Base-by-base conservation (phyloP, 2,113 vertebrate species). In the Pimephales promelas region DNA sequence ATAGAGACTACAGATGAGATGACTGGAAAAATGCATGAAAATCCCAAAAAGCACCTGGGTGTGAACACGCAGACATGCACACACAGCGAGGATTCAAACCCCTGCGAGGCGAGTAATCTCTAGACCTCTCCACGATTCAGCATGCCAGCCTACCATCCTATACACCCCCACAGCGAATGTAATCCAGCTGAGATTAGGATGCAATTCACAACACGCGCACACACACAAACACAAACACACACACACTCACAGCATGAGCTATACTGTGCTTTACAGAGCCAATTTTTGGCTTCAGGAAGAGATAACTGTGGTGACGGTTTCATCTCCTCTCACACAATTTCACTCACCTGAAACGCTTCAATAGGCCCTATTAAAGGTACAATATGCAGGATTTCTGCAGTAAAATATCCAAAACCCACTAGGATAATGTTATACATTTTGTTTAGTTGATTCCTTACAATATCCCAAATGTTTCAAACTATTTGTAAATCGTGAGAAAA, bases 151-250 rank as follows among this genome's bases (percentile, higher is more conserved):
- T 34, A 76, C 74, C 74, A 54, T 34, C 73, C 26, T 57, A 75
- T 75, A 76, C 74, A 76, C 74, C 74, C 72, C 74, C 74, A 76
- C 52, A n/a, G 74, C 1, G 74, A 76, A 76, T 57, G 74, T 76
- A 76, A 56, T 76, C 74, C 74, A 76, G 52, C 74, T 40, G 74
- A 76, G 74, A 76, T 57, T 57, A 40, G 18, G 49, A 76, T 36
- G 28, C 9, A 11, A 57, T 76, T 76, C 74, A 34, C 52, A 57
- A 76, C 73, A 76, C 73, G 13, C 28, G 11, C 43, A 52, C 16
- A 6, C 49, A 18, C 66, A 70, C 31, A 68, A 34, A 70, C 3
- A 31, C 43, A 52, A 71, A 72, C 47, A 47, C 40, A 72, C 68
- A 72, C 40, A 40, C 68, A 72, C 68, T 72, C 40, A 72, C 72